phyloP scores from a whole-genome alignment of 2,113 vertebrate species.

The Pseudolaguvia tuberculata region DNA sequence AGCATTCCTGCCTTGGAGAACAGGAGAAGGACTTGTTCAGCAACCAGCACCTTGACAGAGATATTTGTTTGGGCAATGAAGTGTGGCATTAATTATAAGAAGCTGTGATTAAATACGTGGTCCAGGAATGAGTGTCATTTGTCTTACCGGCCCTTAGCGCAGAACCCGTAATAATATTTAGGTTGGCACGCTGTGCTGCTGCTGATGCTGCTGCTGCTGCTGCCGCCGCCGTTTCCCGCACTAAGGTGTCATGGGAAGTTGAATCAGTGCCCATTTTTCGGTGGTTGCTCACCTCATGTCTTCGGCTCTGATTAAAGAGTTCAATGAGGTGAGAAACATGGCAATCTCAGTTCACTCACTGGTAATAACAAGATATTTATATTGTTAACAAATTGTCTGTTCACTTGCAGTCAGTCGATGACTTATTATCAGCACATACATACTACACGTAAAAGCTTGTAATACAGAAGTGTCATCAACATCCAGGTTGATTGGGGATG shows the following conservation, averaged over 20 bases:
- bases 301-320: conserved; percentile 36
- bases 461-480: conserved; percentile 40
- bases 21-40: conserved; percentile 71
- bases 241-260: conserved; percentile 45
- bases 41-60: conserved; percentile 75
- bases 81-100: conserved; percentile 75
- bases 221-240: conserved; percentile 47
- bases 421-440: conserved; percentile 4
- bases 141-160: conserved; percentile 64
- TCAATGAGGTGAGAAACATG: conserved; percentile 24
- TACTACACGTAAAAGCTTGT: conserved; percentile 11
- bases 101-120: conserved; percentile 69
- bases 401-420: conserved; percentile 3
- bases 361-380: conserved; percentile 15
- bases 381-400: conserved; percentile 10
- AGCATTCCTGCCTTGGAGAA: conserved; percentile 76
- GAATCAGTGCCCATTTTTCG: conserved; percentile 39
- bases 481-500: conserved; percentile 26
- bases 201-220: no score
- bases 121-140: conserved; percentile 68
- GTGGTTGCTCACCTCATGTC: conserved; percentile 22
- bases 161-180: conserved; percentile 60
- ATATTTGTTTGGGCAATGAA: conserved; percentile 77
- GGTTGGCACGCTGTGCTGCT: conserved; percentile 42
- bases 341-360: conserved; percentile 30